These are phyloP conservation scores for Sarcophaga carnaria DNA, from an alignment of 2,888 invertebrate genomes.

Conservation along the genomic window DNA sequence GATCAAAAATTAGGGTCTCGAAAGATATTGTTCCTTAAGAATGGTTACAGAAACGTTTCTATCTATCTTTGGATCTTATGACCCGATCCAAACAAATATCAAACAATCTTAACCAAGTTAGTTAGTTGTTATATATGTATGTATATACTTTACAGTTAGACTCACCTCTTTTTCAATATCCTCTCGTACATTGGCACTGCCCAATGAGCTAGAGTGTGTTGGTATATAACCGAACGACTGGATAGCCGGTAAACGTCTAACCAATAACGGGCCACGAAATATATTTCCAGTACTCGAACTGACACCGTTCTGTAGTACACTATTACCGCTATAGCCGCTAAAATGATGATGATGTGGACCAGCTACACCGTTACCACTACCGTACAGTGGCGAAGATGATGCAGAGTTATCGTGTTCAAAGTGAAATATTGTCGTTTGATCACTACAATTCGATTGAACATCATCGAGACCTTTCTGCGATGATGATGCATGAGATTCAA, in stretches of 20 bases:
- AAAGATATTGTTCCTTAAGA: too few species aligned
- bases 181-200: slow-evolving; percentile 74
- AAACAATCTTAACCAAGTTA: too few species aligned
- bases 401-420: slow-evolving; percentile 72
- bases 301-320: slow-evolving; percentile 11
- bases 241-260: slow-evolving; percentile 75
- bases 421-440: slow-evolving; percentile 73
- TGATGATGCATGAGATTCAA: slow-evolving; percentile 68
- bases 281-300: slow-evolving; percentile 13
- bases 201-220: slow-evolving; percentile 62
- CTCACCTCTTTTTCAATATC: slow-evolving; percentile 76
- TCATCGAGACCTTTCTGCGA: slow-evolving; percentile 72
- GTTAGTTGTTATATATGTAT: too few species aligned
- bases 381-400: slow-evolving; percentile 71
- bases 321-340: slow-evolving; percentile 20
- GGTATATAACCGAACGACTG: slow-evolving; percentile 76
- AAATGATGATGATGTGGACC: slow-evolving; percentile 32
- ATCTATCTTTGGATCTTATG: too few species aligned
- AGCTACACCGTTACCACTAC: slow-evolving; percentile 39
- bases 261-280: slow-evolving; percentile 69
- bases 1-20: too few species aligned
- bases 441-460: slow-evolving; percentile 73
- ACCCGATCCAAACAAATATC: too few species aligned
- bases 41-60: too few species aligned
- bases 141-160: slow-evolving; percentile 28